These are phyloP conservation scores for Hormaphis cornu DNA, from an alignment of 1,140 invertebrate species.

Conservation along the genomic window DNA sequence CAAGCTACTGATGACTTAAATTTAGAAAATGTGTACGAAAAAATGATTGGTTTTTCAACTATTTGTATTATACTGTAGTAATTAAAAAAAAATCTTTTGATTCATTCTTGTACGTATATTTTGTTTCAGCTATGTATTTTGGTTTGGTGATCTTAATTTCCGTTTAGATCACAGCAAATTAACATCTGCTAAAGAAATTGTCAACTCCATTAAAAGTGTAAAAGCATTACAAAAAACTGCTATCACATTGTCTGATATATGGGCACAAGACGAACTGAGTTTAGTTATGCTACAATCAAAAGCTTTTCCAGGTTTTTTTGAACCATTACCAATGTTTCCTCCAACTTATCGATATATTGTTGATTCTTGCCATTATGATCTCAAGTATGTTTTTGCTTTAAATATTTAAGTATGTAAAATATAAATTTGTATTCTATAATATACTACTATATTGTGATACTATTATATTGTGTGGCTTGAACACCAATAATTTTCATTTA, in stretches of 20 bases:
- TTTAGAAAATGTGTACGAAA: no score
- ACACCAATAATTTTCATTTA: no score
- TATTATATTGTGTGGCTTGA: no score
- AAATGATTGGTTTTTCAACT: no score
- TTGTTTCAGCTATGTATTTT: slow-evolving; percentile 75
- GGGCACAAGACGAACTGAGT: slow-evolving; percentile 63
- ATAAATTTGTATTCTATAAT: no score
- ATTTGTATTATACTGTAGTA: no score
- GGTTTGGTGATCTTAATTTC: slow-evolving; percentile 92
- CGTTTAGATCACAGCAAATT: slow-evolving; percentile 54
- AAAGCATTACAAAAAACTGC: neutral
- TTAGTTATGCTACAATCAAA: slow-evolving; percentile 57
- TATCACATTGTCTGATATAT: slow-evolving; percentile 53
- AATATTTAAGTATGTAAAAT: no score
- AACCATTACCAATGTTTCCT: slow-evolving; percentile 65
- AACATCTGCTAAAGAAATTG: slow-evolving; percentile 58
- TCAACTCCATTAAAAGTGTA: slow-evolving; percentile 49
- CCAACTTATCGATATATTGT: slow-evolving; percentile 81
- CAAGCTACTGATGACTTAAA: no score
- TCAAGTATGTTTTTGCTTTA: slow-evolving; percentile 52
- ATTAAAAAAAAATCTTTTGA: no score
- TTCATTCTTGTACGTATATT: no score
- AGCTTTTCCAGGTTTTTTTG: slow-evolving; percentile 71
- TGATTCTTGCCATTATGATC: slow-evolving; percentile 62
- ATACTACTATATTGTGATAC: no score